Conservation (phyloP, 2,797 vertebrate genomes). For the Stomatorhinus walkeri region DNA sequence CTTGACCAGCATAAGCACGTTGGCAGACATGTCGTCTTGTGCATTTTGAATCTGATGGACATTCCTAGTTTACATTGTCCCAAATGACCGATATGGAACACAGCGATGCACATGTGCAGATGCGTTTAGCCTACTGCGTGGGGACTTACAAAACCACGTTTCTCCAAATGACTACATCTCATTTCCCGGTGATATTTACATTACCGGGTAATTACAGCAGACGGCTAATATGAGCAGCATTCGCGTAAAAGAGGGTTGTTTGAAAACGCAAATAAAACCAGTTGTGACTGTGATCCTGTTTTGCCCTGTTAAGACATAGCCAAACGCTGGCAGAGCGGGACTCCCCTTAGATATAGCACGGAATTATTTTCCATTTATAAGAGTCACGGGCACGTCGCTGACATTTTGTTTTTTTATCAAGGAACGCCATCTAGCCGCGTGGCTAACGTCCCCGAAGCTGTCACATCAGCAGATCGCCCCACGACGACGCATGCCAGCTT, state of each 20-base stretch:
- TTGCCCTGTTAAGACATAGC: conserved; percentile 78
- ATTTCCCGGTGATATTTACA: not conserved
- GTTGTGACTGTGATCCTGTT: conserved; percentile 45
- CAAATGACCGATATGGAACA: not conserved
- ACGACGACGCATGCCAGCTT: conserved; percentile 86
- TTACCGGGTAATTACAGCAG: not conserved
- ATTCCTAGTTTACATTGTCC: not conserved
- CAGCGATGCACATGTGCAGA: not conserved
- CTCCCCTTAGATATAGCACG: conserved; percentile 73
- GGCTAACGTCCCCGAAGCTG: conserved; percentile 98
- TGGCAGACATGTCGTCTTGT: not conserved
- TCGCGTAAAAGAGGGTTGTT: not conserved
- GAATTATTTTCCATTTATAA: conserved; percentile 89
- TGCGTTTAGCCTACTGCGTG: not conserved
- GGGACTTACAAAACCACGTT: not conserved
- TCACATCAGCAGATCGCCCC: conserved; percentile 84
- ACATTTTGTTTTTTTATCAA: conserved; percentile 80
- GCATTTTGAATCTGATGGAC: not conserved
- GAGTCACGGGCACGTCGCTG: conserved; percentile 75
- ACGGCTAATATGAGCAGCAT: not conserved
- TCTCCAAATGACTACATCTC: not conserved
- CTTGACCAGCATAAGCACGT: not conserved
- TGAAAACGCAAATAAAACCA: not conserved
- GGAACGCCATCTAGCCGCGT: conserved; percentile 98
- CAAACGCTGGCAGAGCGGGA: conserved; percentile 54